Base-by-base conservation (phyloP, 2,888 invertebrate species). In the Dendrolimus pini region DNA sequence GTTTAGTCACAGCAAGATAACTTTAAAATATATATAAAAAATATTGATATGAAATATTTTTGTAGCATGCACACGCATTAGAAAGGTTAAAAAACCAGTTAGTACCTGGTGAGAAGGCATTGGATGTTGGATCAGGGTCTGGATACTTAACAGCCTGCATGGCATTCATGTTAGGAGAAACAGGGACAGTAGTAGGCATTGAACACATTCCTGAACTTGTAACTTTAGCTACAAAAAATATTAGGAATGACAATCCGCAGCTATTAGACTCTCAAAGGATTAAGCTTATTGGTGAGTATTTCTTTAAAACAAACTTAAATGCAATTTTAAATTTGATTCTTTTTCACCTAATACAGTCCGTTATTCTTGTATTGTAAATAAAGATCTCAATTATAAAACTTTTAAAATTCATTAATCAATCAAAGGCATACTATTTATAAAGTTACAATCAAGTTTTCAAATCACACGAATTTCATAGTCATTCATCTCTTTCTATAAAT, bases 81-180 rank as follows among this genome's bases (percentile, higher is more conserved):
- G 97, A 98, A 89, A 91, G 94, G 64, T 91, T 99, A 56, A 94
- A 94, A 73, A 94, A 95, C 63, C 95, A 97, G 68, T 85, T 98
- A 56, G 83, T 90, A 42, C 93, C 94, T 58, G 97, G 97, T 10
- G 94, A 94, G 57, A 94, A 92, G 73, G 96, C 96, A 2, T 85
- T 98, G 63, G 98, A 98, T 85, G 97, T 98, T 55, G 98, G 98
- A 12, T 97, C 97, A 41, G 98, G 98, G 1, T 97, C 97, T 61
- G 98, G 98, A 2, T 98, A 98, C 80, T 91, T 98, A 54, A 97
- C 98, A 1, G 95, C 96, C 12, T 98, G 98, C 73, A 97, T 98
- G 94, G 95, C 96, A 14, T 87, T 95, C 52, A 96, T 97, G 94
- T 92, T 97, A 54, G 96, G 96, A 9, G 91, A 93, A 54, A 91